These are phyloP conservation scores for Paragorgia papillata DNA, from an alignment of 92 coral and sea anemone genomes.

Conservation along the genomic window DNA sequence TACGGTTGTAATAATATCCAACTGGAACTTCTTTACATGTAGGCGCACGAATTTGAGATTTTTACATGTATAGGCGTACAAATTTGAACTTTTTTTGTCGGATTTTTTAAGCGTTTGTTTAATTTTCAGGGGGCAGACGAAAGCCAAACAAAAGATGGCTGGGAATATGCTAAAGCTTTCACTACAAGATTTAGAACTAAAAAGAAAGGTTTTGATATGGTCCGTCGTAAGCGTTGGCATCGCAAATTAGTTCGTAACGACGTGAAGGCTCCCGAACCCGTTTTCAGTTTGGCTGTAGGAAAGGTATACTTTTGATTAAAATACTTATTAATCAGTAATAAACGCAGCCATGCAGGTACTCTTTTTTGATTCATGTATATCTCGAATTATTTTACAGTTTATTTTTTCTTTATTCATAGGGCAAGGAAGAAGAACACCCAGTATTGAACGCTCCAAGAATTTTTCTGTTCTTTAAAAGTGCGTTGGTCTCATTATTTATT, in stretches of 20 bases:
- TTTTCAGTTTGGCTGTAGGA: conserved; percentile 29
- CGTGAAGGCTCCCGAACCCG: conserved; percentile 73
- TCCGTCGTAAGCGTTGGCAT: conserved; percentile 95
- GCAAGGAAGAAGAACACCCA: conserved; percentile 37
- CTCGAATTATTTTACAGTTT: neutral
- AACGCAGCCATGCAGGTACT: neutral
- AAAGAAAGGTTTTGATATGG: conserved; percentile 76
- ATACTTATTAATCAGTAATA: no score
- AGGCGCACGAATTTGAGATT: no score
- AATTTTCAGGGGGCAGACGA: conserved; percentile 55
- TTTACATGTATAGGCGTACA: no score
- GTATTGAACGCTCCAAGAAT: conserved; percentile 37
- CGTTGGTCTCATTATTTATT: neutral
- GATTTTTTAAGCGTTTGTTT: neutral
- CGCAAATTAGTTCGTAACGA: conserved; percentile 85
- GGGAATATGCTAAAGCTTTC: conserved; percentile 91
- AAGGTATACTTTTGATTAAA: neutral
- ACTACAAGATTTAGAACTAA: conserved; percentile 75
- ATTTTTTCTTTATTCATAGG: neutral
- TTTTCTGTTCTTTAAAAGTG: conserved; percentile 35
- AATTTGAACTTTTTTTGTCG: no score
- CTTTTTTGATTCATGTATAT: neutral
- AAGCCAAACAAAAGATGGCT: conserved; percentile 71
- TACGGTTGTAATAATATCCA: no score
- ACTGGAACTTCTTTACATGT: no score